Conservation (phyloP, 2,888 invertebrate species). For the Tubulanus polymorphus region DNA sequence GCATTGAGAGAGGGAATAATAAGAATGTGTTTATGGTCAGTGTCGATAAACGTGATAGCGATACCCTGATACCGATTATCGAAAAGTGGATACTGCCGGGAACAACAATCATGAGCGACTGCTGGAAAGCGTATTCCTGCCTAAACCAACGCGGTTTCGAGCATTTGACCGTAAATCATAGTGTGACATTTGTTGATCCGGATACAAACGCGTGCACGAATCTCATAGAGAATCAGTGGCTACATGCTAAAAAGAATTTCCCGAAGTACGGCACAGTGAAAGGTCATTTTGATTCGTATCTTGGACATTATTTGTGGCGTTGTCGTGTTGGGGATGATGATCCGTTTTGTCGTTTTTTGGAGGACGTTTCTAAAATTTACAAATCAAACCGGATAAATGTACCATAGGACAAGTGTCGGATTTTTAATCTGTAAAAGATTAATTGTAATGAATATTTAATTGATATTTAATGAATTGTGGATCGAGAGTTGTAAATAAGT, state of each 20-base stretch:
- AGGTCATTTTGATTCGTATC: neutral
- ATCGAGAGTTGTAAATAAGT: too few relatives aligned
- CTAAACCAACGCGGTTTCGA: neutral
- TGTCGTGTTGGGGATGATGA: too few relatives aligned
- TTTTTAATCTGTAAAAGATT: too few relatives aligned
- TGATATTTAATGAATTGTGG: too few relatives aligned
- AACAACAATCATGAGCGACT: constrained; percentile 16
- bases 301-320: neutral
- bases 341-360: too few relatives aligned
- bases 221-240: neutral
- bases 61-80: constrained; percentile 16
- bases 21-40: constrained; percentile 12
- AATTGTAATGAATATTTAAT: too few relatives aligned
- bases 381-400: too few relatives aligned
- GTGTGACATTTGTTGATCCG: neutral
- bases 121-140: constrained; percentile 7
- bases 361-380: too few relatives aligned
- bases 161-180: neutral
- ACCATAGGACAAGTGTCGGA: too few relatives aligned
- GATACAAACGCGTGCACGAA: neutral
- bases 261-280: neutral
- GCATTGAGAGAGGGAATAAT: constrained; percentile 10
- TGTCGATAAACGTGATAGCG: constrained; percentile 12
- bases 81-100: constrained; percentile 15
- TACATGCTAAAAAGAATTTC: neutral